Conservation (phyloP, 2,888 invertebrate species). For the Agrotis exclamationis region DNA sequence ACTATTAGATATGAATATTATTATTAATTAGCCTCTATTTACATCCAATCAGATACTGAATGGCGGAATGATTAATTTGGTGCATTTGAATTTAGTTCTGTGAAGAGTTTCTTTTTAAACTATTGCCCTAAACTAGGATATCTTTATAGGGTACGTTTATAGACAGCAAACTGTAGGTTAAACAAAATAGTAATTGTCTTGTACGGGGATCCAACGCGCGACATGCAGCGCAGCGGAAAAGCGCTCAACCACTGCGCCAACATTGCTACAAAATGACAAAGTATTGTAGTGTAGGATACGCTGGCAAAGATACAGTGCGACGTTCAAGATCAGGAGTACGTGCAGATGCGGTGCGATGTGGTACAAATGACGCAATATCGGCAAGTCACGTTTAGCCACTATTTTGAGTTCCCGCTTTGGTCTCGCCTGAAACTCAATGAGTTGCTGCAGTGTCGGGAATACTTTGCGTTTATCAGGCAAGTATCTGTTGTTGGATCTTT, state of each 20-base stretch:
- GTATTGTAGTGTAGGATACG: conserved; percentile 30
- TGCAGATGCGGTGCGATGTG: conserved; percentile 57
- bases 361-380: conserved; percentile 77
- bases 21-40: conserved; percentile 35
- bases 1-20: conserved; percentile 28
- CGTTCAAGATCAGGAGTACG: conserved; percentile 57
- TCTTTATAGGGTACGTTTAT: too few species aligned
- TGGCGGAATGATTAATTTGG: conserved; percentile 36
- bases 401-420: conserved; percentile 72
- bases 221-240: too few species aligned
- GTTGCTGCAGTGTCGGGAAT: conserved; percentile 63
- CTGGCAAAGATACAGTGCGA: conserved; percentile 33
- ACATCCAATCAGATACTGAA: conserved; percentile 27
- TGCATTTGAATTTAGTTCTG: conserved; percentile 5
- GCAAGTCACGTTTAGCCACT: conserved; percentile 80
- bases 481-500: background rate
- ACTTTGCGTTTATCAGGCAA: conserved; percentile 22
- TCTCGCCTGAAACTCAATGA: conserved; percentile 67
- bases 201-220: too few species aligned
- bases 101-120: background rate
- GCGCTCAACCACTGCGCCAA: too few species aligned
- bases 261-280: conserved; percentile 28
- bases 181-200: too few species aligned
- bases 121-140: too few species aligned
- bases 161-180: too few species aligned